phyloP scores from a whole-genome alignment of 2,113 vertebrate species.

The Misgurnus anguillicaudatus region DNA sequence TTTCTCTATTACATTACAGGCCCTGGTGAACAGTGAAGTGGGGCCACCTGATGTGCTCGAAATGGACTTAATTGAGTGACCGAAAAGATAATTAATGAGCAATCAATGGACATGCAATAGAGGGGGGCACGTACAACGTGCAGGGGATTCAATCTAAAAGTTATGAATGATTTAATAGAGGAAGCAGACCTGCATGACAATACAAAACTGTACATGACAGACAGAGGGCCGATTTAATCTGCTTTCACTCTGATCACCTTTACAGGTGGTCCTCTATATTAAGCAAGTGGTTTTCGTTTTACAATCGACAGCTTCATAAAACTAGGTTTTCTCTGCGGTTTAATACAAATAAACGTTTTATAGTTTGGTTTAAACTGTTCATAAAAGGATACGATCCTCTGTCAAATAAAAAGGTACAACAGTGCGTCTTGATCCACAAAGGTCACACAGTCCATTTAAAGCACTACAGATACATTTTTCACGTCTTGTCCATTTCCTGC shows the following conservation, averaged over 20 bases:
- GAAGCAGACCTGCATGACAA: constrained; percentile 76
- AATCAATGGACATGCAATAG: constrained; percentile 74
- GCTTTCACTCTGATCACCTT: constrained; percentile 48
- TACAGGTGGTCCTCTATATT: constrained; percentile 28
- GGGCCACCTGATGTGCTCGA: constrained; percentile 63
- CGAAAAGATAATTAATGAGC: constrained; percentile 79
- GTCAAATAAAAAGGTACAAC: constrained; percentile 21
- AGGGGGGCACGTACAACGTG: constrained; percentile 59
- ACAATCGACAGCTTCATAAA: not conserved
- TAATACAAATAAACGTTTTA: constrained; percentile 13
- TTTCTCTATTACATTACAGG: constrained; percentile 37
- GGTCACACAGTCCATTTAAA: constrained; percentile 42
- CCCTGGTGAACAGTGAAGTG: constrained; percentile 62
- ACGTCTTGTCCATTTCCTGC: constrained; percentile 52
- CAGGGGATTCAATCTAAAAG: constrained; percentile 71
- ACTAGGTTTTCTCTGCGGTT: constrained; percentile 7
- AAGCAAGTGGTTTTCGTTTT: constrained; percentile 11
- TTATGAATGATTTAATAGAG: constrained; percentile 77
- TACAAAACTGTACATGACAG: constrained; percentile 57
- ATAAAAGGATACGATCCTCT: constrained; percentile 2
- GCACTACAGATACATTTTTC: constrained; percentile 59
- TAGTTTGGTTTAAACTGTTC: constrained; percentile 28
- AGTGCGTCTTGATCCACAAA: constrained; percentile 28
- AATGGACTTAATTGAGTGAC: constrained; percentile 75
- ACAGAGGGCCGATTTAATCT: constrained; percentile 50